Base-by-base conservation (phyloP, 2,113 vertebrate species). In the Pao palembangensis region DNA sequence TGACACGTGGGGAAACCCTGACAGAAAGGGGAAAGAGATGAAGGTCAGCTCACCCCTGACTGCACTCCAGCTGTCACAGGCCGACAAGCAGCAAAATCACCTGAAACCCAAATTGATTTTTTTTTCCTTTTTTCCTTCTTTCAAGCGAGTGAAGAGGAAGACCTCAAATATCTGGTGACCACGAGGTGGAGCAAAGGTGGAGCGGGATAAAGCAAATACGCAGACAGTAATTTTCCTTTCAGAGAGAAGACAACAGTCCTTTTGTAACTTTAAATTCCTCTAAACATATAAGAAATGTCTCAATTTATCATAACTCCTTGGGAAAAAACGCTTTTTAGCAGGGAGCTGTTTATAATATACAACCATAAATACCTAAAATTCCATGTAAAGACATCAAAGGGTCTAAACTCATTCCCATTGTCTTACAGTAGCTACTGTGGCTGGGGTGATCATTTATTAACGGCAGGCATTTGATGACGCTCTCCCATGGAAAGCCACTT, bases 51-150 rank as follows among this genome's bases (percentile, higher is more conserved):
- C 71, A 79, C 67, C 69, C 58, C 16, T 53, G 52, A 72, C 71
- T 58, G 61, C 13, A 3, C 0, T 66, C 73, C 76, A 69, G 73
- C 81, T 86, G 84, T 85, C 88, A 82, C 61, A 58, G 72, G 61
- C 65, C 79, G 71, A 86, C 71, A 5, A 58, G 79, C 74, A 60
- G 71, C 61, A 85, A 75, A 88, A 81, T 88, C 82, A 88, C 81
- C 83, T 79, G 63, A 85, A 84, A 84, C 83, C 80, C 61, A 71
- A 88, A 88, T 87, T 82, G 84, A 89, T 88, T 87, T 82, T 58
- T 86, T 38, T 38, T 38, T 38, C 28, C 25, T 28, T 28, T 28
- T 38, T 38, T 11, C 34, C 10, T 38, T 38, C 34, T 38, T 38
- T 12, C 34, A 65, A 81, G 67, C 8, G 63, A 70, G 44, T 60